Evolutionary conservation across 2,888 invertebrate genomes (phyloP).

Genomic region (Cephus rjabovi): DNA sequence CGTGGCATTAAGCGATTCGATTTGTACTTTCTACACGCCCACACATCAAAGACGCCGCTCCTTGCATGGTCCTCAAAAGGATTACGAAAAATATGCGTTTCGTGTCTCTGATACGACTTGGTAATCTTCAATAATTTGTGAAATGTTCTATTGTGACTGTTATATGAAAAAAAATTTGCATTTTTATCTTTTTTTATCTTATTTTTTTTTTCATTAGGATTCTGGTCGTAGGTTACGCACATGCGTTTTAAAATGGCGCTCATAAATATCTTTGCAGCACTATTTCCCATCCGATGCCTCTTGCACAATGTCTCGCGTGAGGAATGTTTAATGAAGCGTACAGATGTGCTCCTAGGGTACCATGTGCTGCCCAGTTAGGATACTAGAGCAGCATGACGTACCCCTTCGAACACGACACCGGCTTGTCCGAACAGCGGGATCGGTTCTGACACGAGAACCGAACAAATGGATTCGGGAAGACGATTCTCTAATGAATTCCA

Average conservation of each 20-base stretch:
- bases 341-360: conserved; percentile 42
- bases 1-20: conserved; percentile 62
- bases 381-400: conserved; percentile 42
- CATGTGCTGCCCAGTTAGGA: conserved; percentile 39
- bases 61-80: conserved; percentile 38
- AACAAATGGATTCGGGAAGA: conserved; percentile 40
- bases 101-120: conserved; percentile 35
- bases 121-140: conserved; percentile 35
- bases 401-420: conserved; percentile 50
- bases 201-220: not conserved
- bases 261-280: conserved; percentile 38
- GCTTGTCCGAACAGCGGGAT: conserved; percentile 52
- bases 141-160: not conserved
- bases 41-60: conserved; percentile 60
- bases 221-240: not conserved
- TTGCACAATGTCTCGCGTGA: conserved; percentile 46
- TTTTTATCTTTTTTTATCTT: not conserved
- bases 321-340: conserved; percentile 52
- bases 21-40: conserved; percentile 58
- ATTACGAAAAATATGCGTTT: conserved; percentile 39
- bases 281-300: not conserved
- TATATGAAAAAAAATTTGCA: not conserved
- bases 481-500: conserved; percentile 48
- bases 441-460: conserved; percentile 37
- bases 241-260: conserved; percentile 30